Evolutionary conservation across 2,113 vertebrate species (phyloP), one percentile per base, ranked within the genome.

Genomic region (Jacana jacana): DNA sequence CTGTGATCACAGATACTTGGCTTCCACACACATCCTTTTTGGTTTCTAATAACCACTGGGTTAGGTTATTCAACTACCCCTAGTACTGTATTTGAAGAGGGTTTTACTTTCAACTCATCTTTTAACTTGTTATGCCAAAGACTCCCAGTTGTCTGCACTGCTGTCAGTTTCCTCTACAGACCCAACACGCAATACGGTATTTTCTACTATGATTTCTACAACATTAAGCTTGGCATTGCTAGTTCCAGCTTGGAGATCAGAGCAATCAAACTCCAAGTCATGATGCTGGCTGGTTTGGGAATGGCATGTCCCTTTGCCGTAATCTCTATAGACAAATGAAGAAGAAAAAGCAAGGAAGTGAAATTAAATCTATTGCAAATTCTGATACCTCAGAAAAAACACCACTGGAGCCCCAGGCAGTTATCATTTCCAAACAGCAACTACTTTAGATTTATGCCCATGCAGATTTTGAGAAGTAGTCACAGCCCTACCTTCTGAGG

Each of bases 401-500:
- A 64, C 19, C 52, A 88, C 15, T 6, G 25, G 22, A 72, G 13
- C 9, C 7, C 91, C 52, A 75, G 40, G 58, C 6, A 78, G 46
- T 58, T 9, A 63, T 3, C 37, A 76, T 81, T 94, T 85, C 22
- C 25, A 71, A 92, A 88, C 3, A 91, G 42, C 54, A 91, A 68
- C 20, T 78, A 31, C 85, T 75, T 6, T n/a, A 37, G 20, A 69
- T 72, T 82, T 51, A 69, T 52, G 44, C 46, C 31, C 68, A 66
- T 60, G 61, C 7, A 65, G 24, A 81, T 71, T 66, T 51, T 84
- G 55, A 70, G 35, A 31, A 81, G 51, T 5, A 51, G 61, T 39
- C 78, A 81, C 30, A 88, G 79, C 64, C 84, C 97, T 98, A 99
- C 99, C 98, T 99, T 99, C 98, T 99, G 99, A 23, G 99, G 99